Evolutionary conservation across 2,888 invertebrate genomes (phyloP).

Genomic region (Celastrina argiolus): DNA sequence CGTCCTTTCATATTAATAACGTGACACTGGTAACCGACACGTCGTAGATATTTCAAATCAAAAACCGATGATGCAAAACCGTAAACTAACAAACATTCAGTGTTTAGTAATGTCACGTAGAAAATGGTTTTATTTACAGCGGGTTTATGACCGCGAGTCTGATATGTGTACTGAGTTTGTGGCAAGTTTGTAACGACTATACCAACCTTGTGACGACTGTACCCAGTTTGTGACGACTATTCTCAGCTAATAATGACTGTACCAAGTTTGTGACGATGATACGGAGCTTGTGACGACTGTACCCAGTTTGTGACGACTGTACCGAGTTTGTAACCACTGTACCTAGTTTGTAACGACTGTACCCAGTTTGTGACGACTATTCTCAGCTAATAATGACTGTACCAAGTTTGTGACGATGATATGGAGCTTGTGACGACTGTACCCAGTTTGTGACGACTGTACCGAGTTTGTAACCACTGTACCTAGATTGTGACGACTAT

Average conservation of each 20-base stretch:
- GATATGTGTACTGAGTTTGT: too few relatives aligned
- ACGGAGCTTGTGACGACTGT: too few relatives aligned
- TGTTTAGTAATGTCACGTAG: slow-evolving; percentile 38
- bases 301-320: too few relatives aligned
- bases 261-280: background rate
- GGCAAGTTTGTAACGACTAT: background rate
- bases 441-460: background rate
- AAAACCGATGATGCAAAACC: background rate
- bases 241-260: too few relatives aligned
- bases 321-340: too few relatives aligned
- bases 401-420: background rate
- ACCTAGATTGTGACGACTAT: background rate
- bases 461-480: background rate
- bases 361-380: background rate
- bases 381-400: background rate
- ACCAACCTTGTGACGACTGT: background rate
- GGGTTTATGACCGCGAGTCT: slow-evolving; percentile 53
- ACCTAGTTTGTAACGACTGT: background rate
- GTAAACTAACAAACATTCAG: slow-evolving; percentile 1
- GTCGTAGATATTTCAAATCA: background rate
- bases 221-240: background rate
- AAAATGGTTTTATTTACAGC: slow-evolving; percentile 52
- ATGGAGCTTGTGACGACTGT: background rate
- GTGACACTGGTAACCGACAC: too few relatives aligned
- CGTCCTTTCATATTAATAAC: too few relatives aligned